These are phyloP conservation scores for Colius striatus DNA, from an alignment of 2,113 vertebrate species.

Conservation along the genomic window DNA sequence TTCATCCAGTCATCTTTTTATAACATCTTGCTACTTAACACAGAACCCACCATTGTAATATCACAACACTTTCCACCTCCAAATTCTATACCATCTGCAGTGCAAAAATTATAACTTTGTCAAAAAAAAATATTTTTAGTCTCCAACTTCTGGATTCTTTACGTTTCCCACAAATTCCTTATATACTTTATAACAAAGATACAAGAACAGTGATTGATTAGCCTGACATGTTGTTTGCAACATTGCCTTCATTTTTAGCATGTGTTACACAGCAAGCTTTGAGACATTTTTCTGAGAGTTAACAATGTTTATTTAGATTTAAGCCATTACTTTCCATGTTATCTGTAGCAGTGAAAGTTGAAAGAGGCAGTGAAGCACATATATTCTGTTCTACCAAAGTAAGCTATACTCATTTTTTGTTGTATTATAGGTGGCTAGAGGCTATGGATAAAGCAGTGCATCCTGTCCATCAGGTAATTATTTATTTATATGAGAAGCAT, in stretches of 20 bases:
- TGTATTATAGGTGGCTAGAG: conserved; percentile 84
- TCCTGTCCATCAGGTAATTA: conserved; percentile 84
- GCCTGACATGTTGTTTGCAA: neutral
- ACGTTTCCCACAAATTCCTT: fast-evolving
- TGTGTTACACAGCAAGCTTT: neutral
- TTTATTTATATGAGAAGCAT: neutral
- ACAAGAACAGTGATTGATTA: neutral
- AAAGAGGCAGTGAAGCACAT: neutral
- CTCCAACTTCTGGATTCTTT: neutral
- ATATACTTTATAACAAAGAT: neutral
- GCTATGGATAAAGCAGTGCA: conserved; percentile 86
- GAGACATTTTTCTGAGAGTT: neutral
- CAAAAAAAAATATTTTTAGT: neutral
- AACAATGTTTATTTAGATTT: neutral
- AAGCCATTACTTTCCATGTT: neutral
- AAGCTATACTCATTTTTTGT: neutral
- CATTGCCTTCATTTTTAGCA: neutral
- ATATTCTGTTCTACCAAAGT: neutral
- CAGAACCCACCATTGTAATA: neutral
- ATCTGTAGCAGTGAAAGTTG: neutral
- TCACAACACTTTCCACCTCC: neutral
- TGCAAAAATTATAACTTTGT: neutral
- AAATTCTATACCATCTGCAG: neutral
- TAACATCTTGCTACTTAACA: neutral
- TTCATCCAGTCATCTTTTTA: neutral